Percentiles rank a stretch among this genome's conserved stretches.
Evolutionary conservation across 1,140 invertebrate genomes (phyloP).

Genomic region (Saccostrea echinata): DNA sequence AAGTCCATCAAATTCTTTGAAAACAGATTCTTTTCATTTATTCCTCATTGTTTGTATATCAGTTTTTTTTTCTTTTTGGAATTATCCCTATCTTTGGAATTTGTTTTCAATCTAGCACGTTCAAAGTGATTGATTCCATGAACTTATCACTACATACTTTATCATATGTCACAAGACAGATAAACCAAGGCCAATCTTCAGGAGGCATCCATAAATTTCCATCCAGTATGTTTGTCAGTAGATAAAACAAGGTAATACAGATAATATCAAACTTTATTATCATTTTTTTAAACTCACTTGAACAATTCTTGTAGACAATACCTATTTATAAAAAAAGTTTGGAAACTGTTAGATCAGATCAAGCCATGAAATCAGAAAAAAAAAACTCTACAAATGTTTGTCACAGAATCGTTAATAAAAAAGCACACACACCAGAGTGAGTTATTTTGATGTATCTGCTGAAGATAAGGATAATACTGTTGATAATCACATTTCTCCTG

Average conservation of each 20-base stretch:
- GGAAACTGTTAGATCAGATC: constrained; percentile 29
- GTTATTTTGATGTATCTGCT: constrained; percentile 16
- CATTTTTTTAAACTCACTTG: constrained; percentile 28
- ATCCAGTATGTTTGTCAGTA: neutral
- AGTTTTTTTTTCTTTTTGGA: no score
- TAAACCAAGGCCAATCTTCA: no score
- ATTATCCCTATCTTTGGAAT: no score
- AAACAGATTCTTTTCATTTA: no score
- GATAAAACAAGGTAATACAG: neutral
- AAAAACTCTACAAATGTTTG: constrained; percentile 14
- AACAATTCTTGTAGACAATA: constrained; percentile 33
- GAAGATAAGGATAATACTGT: constrained; percentile 4
- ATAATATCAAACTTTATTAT: constrained; percentile 34
- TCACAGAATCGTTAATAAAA: constrained; percentile 19
- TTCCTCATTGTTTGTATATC: no score
- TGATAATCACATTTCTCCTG: neutral
- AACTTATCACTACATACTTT: no score
- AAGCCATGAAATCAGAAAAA: constrained; percentile 27
- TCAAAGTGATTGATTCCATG: no score
- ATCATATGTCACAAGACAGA: no score
- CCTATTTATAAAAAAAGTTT: constrained; percentile 22
- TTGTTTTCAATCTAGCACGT: no score
- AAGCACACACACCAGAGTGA: constrained; percentile 11
- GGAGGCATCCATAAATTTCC: no score
- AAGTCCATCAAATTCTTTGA: no score